Conservation (phyloP, 2,113 vertebrate genomes). For the Cepphus grylle region DNA sequence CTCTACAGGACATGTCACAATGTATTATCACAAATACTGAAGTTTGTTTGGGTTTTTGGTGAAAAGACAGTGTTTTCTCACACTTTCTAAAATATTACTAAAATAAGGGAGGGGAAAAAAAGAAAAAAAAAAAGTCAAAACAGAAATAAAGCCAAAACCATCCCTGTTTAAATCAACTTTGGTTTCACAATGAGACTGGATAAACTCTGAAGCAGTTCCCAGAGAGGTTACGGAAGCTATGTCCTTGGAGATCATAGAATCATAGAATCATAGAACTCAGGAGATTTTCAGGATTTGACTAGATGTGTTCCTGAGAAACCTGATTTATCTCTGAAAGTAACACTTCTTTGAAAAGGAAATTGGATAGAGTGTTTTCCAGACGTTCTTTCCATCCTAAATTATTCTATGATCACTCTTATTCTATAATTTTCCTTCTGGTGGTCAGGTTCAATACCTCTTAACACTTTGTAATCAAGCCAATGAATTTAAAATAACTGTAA, state of each 20-base stretch:
- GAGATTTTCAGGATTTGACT: background rate
- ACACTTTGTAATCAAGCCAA: background rate
- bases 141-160: background rate
- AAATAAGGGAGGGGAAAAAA: fast-evolving
- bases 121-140: background rate
- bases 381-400: background rate
- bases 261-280: too few species aligned
- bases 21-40: background rate
- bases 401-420: background rate
- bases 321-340: background rate
- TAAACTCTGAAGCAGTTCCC: background rate
- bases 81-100: background rate
- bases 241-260: too few species aligned
- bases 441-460: background rate
- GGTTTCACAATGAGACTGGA: background rate
- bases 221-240: background rate
- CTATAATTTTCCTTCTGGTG: background rate
- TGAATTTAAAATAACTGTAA: background rate
- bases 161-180: background rate
- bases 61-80: background rate
- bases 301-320: background rate
- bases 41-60: background rate
- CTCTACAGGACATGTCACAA: background rate
- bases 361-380: background rate
- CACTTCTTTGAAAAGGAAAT: background rate